Evolutionary conservation across 2,797 vertebrate species (phyloP), one percentile per base, ranked within the genome.

Genomic region (Helicolenus hilgendorfi): DNA sequence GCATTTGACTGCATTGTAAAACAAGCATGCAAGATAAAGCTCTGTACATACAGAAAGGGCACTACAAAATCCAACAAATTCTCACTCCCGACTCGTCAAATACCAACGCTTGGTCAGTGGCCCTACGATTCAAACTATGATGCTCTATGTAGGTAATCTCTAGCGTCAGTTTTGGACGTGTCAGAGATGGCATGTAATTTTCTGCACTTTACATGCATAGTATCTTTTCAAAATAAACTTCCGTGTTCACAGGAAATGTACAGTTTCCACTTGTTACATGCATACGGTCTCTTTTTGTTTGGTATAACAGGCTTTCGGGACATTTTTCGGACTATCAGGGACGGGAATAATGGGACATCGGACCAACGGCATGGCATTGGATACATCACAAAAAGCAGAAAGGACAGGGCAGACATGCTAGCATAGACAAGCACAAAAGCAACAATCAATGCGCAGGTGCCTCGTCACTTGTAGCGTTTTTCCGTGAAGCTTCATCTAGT

Each of bases 1-100:
- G 20, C 18, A 35, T 89, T 90, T 88, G 26, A 84, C 70, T 76
- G 63, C 69, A 69, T 4, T 86, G 78, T 90, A 78, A 92, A 93
- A 84, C 84, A 84, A 83, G 75, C 11, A 24, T 0, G 3, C 69
- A 81, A 89, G 84, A 89, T 93, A 87, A 80, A 77, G 62, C 71
- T 69, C 59, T 38, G 68, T 26, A 45, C 62, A 31, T 36, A 8
- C 45, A 49, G 15, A 45, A 45, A 83, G 72, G 73, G 71, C 62
- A 56, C 64, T 85, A 72, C 38, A 63, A 84, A 79, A 63, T 63
- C 60, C 60, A 20, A 63, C 18, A 63, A 2, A n/a, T 33, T 63
- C 29, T 33, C 29, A 26, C 56, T 14, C 9, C 4, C 10, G 20
- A 18, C 29, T 31, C 59, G 11, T 33, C 26, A 31, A 60, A 31